Conservation (phyloP, 2,888 invertebrate species). For the Apeira syringaria region DNA sequence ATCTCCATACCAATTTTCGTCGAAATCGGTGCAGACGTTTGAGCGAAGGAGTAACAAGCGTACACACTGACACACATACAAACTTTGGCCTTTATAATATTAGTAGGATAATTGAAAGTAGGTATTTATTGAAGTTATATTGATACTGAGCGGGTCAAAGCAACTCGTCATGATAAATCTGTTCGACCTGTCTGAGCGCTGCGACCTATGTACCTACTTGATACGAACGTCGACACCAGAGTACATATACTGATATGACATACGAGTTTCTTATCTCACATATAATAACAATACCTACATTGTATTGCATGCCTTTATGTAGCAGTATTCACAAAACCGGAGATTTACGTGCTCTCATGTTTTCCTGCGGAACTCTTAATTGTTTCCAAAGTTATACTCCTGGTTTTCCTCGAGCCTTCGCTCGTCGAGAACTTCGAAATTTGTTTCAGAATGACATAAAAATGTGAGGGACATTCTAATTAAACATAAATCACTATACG, state of each 20-base stretch:
- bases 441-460: constrained; percentile 56
- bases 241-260: constrained; percentile 47
- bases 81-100: too few relatives aligned
- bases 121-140: neutral
- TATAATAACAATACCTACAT: constrained; percentile 37
- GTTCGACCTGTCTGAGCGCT: constrained; percentile 29
- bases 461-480: constrained; percentile 67
- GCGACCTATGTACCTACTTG: constrained; percentile 42
- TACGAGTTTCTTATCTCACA: constrained; percentile 43
- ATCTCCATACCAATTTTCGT: too few relatives aligned
- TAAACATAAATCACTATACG: constrained; percentile 73
- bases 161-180: constrained; percentile 44
- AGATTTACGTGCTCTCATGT: constrained; percentile 39
- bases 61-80: too few relatives aligned
- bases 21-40: too few relatives aligned
- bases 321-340: constrained; percentile 27
- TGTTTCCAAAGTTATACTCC: constrained; percentile 46
- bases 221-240: constrained; percentile 46
- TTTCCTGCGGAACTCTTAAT: constrained; percentile 44
- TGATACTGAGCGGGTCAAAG: constrained; percentile 25
- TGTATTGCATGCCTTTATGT: constrained; percentile 31
- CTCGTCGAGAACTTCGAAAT: constrained; percentile 52
- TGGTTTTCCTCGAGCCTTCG: constrained; percentile 37
- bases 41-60: too few relatives aligned
- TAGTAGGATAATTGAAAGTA: too few relatives aligned